Percentiles rank a stretch among this genome's conserved stretches.
Conservation (phyloP, 2,797 vertebrate species). For the Hydrocynus forskahlii region DNA sequence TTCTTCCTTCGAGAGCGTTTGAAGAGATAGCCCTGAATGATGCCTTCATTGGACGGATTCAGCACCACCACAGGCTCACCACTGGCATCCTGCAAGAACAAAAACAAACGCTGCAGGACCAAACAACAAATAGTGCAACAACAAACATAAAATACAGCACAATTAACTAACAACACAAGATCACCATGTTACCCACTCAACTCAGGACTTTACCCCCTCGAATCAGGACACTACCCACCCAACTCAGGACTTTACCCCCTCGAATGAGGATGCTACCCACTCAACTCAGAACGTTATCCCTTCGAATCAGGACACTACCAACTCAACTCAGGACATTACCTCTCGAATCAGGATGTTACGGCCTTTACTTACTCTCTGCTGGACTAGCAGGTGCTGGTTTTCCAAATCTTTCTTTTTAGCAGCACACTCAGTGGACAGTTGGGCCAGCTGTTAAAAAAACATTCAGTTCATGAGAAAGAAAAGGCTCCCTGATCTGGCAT, state of each 20-base stretch:
- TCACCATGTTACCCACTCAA: not conserved
- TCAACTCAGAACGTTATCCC: not conserved
- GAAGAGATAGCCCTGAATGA: slow-evolving; percentile 79
- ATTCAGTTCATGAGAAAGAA: not conserved
- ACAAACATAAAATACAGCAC: not conserved
- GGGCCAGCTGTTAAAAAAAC: slow-evolving; percentile 66
- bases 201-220: too few species aligned
- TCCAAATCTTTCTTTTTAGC: slow-evolving; percentile 75
- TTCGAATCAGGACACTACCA: not conserved
- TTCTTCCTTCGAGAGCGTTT: slow-evolving; percentile 77
- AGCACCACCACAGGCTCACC: slow-evolving; percentile 67
- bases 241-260: too few species aligned
- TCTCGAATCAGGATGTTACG: too few species aligned
- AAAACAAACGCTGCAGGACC: too few species aligned
- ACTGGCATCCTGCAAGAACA: slow-evolving; percentile 38
- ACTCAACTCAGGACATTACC: too few species aligned
- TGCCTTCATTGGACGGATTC: slow-evolving; percentile 55
- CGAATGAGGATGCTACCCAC: not conserved
- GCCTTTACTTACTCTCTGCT: slow-evolving; percentile 72
- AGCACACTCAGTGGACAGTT: slow-evolving; percentile 66
- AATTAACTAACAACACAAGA: not conserved
- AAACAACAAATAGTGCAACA: slow-evolving; percentile 21
- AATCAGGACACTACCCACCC: not conserved
- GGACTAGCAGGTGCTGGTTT: slow-evolving; percentile 75
- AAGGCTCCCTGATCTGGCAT: not conserved